Evolutionary conservation across 2,888 invertebrate species (phyloP).

Genomic region (Cenopis cana): DNA sequence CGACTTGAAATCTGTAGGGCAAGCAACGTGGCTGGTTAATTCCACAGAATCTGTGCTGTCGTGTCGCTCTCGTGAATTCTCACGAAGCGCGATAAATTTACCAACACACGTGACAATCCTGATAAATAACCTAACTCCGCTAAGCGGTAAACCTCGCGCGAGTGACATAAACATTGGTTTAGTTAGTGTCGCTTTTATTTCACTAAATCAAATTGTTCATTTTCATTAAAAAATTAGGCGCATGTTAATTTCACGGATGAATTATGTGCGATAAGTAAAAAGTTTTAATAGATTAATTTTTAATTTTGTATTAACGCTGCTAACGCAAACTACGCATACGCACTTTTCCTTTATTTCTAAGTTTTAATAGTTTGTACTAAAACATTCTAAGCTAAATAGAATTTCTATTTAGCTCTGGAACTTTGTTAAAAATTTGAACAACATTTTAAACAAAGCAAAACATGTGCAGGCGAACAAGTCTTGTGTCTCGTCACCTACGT

Average conservation of each 20-base stretch:
- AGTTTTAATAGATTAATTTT: too few relatives aligned
- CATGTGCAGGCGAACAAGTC: slow-evolving; percentile 40
- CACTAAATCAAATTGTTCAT: slow-evolving; percentile 49
- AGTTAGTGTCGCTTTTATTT: slow-evolving; percentile 48
- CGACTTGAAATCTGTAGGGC: slow-evolving; percentile 38
- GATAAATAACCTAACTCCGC: slow-evolving; percentile 60
- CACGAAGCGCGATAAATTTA: slow-evolving; percentile 65
- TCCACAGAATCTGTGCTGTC: slow-evolving; percentile 42
- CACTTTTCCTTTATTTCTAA: too few relatives aligned
- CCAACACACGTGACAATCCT: slow-evolving; percentile 65
- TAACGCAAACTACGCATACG: too few relatives aligned
- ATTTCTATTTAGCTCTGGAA: neutral
- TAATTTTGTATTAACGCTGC: too few relatives aligned
- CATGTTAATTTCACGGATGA: slow-evolving; percentile 9
- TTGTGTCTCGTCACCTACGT: slow-evolving; percentile 59
- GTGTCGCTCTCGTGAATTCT: slow-evolving; percentile 46
- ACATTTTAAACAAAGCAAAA: slow-evolving; percentile 20
- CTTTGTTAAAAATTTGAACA: neutral
- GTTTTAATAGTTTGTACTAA: neutral
- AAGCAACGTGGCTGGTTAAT: slow-evolving; percentile 40
- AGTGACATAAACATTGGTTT: slow-evolving; percentile 46
- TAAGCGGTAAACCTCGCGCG: slow-evolving; percentile 44
- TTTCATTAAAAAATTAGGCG: slow-evolving; percentile 5
- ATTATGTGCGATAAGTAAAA: neutral
- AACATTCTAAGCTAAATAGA: neutral